A percentile compares a stretch with the other conserved stretches of the same genome.
Evolutionary conservation across 2,113 vertebrate species (phyloP).

Genomic region (Phalacrocorax aristotelis): DNA sequence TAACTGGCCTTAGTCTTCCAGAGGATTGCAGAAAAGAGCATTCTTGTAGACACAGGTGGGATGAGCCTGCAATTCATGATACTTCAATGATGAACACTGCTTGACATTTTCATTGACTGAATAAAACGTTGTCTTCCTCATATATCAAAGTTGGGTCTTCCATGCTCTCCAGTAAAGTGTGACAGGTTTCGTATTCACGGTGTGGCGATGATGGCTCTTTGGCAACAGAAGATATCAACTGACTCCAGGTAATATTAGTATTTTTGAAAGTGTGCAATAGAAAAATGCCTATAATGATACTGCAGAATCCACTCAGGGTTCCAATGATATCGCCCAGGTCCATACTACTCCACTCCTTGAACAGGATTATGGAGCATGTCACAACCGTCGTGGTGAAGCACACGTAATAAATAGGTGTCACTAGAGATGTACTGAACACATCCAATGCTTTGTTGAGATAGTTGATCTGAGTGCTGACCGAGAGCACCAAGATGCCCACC

Average conservation of each 20-base stretch:
- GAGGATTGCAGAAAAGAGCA: neutral
- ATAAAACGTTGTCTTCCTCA: conserved; percentile 71
- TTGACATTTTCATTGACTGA: conserved; percentile 49
- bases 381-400: conserved; percentile 78
- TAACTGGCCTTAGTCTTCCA: neutral
- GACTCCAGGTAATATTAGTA: conserved; percentile 71
- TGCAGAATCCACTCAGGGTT: conserved; percentile 79
- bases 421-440: conserved; percentile 77
- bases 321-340: conserved; percentile 70
- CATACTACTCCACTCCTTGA: conserved; percentile 84
- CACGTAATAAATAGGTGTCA: conserved; percentile 83
- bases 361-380: conserved; percentile 77
- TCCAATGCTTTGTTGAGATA: conserved; percentile 85
- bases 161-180: conserved; percentile 70
- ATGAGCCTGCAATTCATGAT: neutral
- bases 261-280: conserved; percentile 81
- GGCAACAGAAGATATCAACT: conserved; percentile 62
- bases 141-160: conserved; percentile 26
- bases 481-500: conserved; percentile 64
- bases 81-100: neutral
- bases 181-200: conserved; percentile 38
- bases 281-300: conserved; percentile 80
- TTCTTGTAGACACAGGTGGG: neutral
- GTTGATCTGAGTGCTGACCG: conserved; percentile 78
- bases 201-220: conserved; percentile 12